A percentile compares a stretch with the other conserved stretches of the same genome.
phyloP scores from a whole-genome alignment of 2,113 vertebrate species.

The Phylloscopus trochilus region DNA sequence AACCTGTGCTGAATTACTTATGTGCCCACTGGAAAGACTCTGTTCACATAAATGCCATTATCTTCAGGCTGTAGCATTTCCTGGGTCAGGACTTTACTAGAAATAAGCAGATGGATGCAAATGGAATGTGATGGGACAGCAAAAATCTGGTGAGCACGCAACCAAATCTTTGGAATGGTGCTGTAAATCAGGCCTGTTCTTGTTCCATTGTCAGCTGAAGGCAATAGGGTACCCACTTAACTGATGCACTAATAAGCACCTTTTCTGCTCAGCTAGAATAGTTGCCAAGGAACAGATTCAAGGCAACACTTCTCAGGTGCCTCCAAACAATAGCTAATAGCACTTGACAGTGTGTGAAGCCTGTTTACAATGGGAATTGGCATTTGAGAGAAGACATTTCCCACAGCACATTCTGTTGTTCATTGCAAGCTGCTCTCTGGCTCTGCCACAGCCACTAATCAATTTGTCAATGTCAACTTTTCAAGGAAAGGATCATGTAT shows the following conservation, averaged over 20 bases:
- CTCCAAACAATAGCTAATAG: conserved; percentile 22
- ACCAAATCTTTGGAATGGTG: not conserved
- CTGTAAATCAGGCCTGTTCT: not conserved
- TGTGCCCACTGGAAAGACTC: not conserved
- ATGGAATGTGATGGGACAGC: not conserved
- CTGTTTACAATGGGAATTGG: not conserved
- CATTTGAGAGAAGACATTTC: not conserved
- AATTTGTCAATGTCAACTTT: not conserved
- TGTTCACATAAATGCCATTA: not conserved
- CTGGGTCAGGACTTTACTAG: not conserved
- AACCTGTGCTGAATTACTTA: not conserved
- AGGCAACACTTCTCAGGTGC: not conserved
- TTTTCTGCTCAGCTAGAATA: conserved; percentile 12
- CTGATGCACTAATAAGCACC: not conserved
- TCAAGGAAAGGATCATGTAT: not conserved
- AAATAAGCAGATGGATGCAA: not conserved
- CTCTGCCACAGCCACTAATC: not conserved
- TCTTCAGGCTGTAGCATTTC: not conserved
- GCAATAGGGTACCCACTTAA: not conserved
- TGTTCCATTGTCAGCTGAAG: not conserved
- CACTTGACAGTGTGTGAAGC: not conserved
- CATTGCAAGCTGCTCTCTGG: not conserved
- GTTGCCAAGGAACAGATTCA: conserved; percentile 32
- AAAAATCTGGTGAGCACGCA: not conserved
- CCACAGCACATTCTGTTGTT: not conserved